Evolutionary conservation across 1,140 invertebrate genomes (phyloP).

Genomic region (Caenorhabditis latens): DNA sequence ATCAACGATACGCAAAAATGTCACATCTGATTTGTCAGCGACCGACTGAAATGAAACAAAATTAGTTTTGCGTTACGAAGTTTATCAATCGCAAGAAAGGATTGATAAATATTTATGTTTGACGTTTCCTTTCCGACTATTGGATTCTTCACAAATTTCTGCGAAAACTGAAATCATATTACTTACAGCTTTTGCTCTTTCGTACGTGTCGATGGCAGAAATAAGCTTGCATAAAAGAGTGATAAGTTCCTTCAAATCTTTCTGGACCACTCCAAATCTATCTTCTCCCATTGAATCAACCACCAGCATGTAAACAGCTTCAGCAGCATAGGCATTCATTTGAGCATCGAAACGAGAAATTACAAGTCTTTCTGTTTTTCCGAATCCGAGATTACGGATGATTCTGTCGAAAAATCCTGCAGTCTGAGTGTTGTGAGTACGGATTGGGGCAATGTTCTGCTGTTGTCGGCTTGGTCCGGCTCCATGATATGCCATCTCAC

Average conservation of each 20-base stretch:
- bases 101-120: not conserved
- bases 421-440: constrained; percentile 3
- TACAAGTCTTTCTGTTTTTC: not conserved
- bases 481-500: constrained; percentile 25
- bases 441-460: constrained; percentile 26
- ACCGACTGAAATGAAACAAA: constrained; percentile 41
- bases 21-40: constrained; percentile 53
- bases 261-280: constrained; percentile 86
- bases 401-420: not conserved
- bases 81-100: not conserved
- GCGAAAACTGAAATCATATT: constrained; percentile 8
- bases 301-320: constrained; percentile 58
- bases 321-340: constrained; percentile 31
- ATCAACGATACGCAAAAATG: constrained; percentile 37
- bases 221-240: constrained; percentile 83
- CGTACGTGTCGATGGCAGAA: constrained; percentile 75
- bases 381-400: not conserved
- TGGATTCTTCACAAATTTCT: not conserved
- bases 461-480: not conserved
- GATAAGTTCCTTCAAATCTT: constrained; percentile 84
- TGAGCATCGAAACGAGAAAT: constrained; percentile 56
- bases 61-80: constrained; percentile 3
- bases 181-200: constrained; percentile 62
- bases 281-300: constrained; percentile 81
- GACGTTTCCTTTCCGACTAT: not conserved